Evolutionary conservation across 2,888 invertebrate genomes (phyloP), one percentile per base, ranked within the genome.

Genomic region (Neoascia interrupta): DNA sequence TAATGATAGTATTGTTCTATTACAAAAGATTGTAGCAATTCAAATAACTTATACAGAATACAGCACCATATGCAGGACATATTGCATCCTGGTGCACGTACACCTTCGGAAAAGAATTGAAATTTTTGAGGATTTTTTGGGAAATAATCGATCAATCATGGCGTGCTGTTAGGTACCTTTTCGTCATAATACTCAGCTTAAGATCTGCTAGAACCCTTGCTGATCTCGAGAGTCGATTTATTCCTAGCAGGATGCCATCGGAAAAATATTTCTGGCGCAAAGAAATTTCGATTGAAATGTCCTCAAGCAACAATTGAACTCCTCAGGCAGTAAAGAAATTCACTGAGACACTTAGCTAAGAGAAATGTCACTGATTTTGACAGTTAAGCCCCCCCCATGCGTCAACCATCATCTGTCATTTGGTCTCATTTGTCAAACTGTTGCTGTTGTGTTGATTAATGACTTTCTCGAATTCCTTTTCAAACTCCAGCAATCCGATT

Each of bases 141-240:
- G 56, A 75, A 69, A 75, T 70, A 56, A 75, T 70, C 70, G 75
- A 75, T 75, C 75, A 56, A 39, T 75, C 63, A 69, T 63, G 51
- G 60, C 74, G 41, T 56, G 69, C 61, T 54, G 69, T 31, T 51
- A 31, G 31, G 6, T 15, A 5, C 10, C 15, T 1, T 15, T 19
- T 53, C 37, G 28, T 4, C 21, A 36, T 18, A 6, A n/a, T 2
- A 6, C 19, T 41, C 2, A 41, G n/a, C n/a, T n/a, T n/a, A 28
- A n/a, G 11, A 21, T 36, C 13, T 10, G n/a, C 11, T 21, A 6
- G 8, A 16, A 43, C 11, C 15, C 19, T 6, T 69, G 34, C 18
- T 3, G 47, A 56, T 37, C 54, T 10, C 10, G n/a, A 18, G 23
- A 5, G 15, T 4, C 31, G 28, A 21, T 39, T 23, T 5, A n/a